Evolutionary conservation across 2,888 invertebrate genomes (phyloP).

Genomic region (Drosophila fungiperda): DNA sequence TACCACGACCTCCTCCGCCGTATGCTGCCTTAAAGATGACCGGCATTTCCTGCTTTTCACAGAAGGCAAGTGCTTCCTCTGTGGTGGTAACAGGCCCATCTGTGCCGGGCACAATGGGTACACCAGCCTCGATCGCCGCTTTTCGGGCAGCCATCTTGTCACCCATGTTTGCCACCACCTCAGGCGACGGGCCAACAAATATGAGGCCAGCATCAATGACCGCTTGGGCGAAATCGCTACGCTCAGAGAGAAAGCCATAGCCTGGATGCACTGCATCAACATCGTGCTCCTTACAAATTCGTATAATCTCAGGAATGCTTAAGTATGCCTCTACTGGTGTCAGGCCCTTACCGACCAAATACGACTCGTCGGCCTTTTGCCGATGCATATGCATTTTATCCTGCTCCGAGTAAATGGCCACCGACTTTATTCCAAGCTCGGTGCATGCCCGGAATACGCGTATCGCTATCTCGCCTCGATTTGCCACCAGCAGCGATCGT

Average conservation of each 20-base stretch:
- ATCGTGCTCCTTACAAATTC: slow-evolving; percentile 96
- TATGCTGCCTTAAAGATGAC: slow-evolving; percentile 99
- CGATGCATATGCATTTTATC: slow-evolving; percentile 99
- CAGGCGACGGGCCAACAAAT: slow-evolving; percentile 98
- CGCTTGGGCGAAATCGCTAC: slow-evolving; percentile 97
- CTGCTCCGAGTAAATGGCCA: slow-evolving; percentile 99
- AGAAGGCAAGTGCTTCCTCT: slow-evolving; percentile 95
- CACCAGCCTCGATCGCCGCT: slow-evolving; percentile 96
- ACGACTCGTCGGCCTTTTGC: slow-evolving; percentile 99
- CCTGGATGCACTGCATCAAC: slow-evolving; percentile 89
- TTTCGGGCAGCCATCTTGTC: slow-evolving; percentile 99
- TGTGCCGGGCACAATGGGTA: slow-evolving; percentile 98
- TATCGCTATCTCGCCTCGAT: slow-evolving; percentile 99
- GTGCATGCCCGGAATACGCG: slow-evolving; percentile 99
- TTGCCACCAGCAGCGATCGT: slow-evolving; percentile 97
- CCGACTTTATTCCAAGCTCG: slow-evolving; percentile 98
- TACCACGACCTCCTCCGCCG: slow-evolving; percentile 98
- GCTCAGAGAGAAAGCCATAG: slow-evolving; percentile 85
- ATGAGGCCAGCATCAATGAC: slow-evolving; percentile 95
- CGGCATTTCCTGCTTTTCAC: slow-evolving; percentile 96
- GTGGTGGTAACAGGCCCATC: slow-evolving; percentile 95
- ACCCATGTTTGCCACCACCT: slow-evolving; percentile 98
- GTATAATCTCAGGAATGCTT: slow-evolving; percentile 98
- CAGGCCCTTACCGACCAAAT: slow-evolving; percentile 97
- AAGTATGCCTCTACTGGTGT: slow-evolving; percentile 99